Conservation (phyloP, 2,113 vertebrate genomes). For the Empidonax traillii region DNA sequence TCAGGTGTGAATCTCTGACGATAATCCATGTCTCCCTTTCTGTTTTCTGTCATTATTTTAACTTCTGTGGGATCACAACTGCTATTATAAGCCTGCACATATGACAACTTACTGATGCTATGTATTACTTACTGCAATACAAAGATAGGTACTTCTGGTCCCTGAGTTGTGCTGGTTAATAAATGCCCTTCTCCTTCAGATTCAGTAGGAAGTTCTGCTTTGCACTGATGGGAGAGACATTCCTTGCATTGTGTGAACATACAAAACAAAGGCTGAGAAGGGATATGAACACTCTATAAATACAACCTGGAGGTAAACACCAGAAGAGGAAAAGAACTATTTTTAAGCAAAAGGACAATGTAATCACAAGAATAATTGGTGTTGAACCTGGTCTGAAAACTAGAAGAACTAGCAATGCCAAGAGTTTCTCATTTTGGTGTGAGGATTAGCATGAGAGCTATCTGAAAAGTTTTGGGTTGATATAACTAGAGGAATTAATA, state of each 20-base stretch:
- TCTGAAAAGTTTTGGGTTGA: background rate
- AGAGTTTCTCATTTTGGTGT: background rate
- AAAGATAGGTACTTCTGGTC: background rate
- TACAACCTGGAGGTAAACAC: constrained; percentile 55
- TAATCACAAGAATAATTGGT: constrained; percentile 29
- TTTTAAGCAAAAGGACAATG: constrained; percentile 63
- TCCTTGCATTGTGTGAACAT: constrained; percentile 46
- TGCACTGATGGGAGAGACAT: constrained; percentile 29
- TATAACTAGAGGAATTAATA: background rate
- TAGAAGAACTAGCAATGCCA: background rate
- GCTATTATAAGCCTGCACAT: background rate
- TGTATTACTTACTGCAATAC: background rate
- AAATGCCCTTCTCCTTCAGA: background rate
- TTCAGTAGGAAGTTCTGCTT: constrained; percentile 43
- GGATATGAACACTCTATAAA: constrained; percentile 63
- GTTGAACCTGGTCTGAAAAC: background rate
- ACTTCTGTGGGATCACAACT: background rate
- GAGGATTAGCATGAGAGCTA: background rate
- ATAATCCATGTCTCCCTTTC: background rate
- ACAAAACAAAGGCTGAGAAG: constrained; percentile 64
- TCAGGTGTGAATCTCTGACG: background rate
- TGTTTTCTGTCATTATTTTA: background rate
- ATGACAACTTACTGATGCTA: background rate
- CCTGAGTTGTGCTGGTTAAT: background rate
- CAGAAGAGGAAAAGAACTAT: constrained; percentile 60